Evolutionary conservation across 1,140 invertebrate genomes (phyloP).

Genomic region (Polypedilum vanderplanki): DNA sequence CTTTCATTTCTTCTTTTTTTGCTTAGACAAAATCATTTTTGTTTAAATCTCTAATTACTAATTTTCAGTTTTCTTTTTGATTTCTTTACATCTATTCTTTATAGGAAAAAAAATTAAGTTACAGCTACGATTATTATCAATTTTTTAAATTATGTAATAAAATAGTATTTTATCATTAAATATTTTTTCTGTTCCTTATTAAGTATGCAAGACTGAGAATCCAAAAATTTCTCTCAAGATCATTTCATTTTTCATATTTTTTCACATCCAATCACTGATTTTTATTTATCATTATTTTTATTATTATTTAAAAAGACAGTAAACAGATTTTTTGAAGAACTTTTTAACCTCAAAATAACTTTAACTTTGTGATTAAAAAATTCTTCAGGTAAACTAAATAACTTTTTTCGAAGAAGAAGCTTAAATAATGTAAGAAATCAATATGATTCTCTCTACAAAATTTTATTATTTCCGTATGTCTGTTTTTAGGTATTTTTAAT

Average conservation of each 20-base stretch:
- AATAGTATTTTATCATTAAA: not conserved
- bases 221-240: not conserved
- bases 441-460: not conserved
- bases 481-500: conserved; percentile 23
- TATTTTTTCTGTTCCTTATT: not conserved
- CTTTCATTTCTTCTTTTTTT: not conserved
- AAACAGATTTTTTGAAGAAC: not conserved
- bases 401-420: not conserved
- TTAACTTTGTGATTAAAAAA: not conserved
- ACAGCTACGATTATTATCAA: conserved; percentile 18
- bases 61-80: not conserved
- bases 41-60: not conserved
- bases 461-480: not conserved
- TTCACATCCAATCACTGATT: not conserved
- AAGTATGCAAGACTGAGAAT: not conserved
- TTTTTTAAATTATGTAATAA: conserved; percentile 10
- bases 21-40: conserved; percentile 2
- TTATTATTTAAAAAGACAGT: not conserved
- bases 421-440: not conserved
- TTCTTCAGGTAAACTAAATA: not conserved
- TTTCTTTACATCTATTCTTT: not conserved
- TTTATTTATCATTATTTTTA: not conserved
- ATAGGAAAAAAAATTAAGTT: not conserved
- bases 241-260: not conserved
- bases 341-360: not conserved